phyloP scores from a whole-genome alignment of 2,113 vertebrate species.

The Ptyas mucosa region DNA sequence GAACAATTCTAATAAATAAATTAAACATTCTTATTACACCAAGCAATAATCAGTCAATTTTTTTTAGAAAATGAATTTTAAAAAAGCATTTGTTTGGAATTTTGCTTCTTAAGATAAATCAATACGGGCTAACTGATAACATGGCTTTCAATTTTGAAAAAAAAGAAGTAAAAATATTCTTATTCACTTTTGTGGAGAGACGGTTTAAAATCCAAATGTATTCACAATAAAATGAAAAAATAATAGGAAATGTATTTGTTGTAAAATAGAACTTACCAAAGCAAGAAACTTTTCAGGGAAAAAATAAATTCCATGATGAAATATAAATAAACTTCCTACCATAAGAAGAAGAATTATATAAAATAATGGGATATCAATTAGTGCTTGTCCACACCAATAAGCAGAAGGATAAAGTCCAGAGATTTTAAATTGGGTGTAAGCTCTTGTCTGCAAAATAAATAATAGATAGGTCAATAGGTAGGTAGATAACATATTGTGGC shows the following conservation, averaged over 20 bases:
- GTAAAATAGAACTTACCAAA: conserved; percentile 76
- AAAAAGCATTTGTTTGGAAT: neutral
- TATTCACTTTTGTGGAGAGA: neutral
- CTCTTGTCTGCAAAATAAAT: conserved; percentile 78
- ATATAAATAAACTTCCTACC: conserved; percentile 84
- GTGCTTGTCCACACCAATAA: conserved; percentile 91
- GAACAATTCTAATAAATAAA: neutral
- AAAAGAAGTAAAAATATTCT: neutral
- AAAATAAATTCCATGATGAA: conserved; percentile 83
- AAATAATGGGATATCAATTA: conserved; percentile 86
- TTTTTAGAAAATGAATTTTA: neutral
- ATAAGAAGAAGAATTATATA: conserved; percentile 82
- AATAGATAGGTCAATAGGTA: neutral
- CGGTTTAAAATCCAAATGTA: neutral
- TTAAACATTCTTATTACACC: neutral
- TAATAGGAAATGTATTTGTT: neutral
- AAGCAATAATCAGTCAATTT: neutral
- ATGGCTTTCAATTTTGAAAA: neutral
- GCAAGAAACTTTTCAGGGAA: conserved; percentile 78
- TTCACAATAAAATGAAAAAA: neutral
- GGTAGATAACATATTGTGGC: rapidly evolving
- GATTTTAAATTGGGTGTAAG: conserved; percentile 88
- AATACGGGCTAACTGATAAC: neutral
- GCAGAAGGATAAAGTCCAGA: conserved; percentile 92
- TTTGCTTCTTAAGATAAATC: neutral